phyloP scores from a whole-genome alignment of 2,113 vertebrate species.

The Echinops telfairi region DNA sequence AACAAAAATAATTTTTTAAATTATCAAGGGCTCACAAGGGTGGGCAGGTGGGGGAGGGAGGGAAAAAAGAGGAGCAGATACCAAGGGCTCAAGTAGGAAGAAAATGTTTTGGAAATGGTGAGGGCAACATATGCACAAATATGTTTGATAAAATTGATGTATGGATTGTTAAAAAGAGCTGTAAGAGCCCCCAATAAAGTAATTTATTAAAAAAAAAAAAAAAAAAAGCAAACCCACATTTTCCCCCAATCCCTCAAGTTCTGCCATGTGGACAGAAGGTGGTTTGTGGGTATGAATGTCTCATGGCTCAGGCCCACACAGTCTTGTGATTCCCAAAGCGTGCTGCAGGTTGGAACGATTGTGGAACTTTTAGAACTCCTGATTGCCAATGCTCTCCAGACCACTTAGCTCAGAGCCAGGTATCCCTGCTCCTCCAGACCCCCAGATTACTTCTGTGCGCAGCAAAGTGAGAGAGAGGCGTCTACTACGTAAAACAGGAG shows the following conservation, averaged over 20 bases:
- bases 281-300: fast-evolving
- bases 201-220: no score
- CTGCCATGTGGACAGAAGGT: not conserved
- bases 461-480: not conserved
- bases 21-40: no score
- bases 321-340: not conserved
- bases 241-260: not conserved
- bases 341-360: not conserved
- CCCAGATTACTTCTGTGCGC: not conserved
- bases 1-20: no score
- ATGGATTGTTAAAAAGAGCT: no score
- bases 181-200: no score
- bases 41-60: no score
- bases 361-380: not conserved
- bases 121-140: no score
- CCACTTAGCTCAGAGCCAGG: no score
- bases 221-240: not conserved
- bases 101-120: no score
- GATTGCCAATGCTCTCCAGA: fast-evolving
- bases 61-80: no score
- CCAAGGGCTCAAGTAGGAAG: no score
- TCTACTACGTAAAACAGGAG: not conserved
- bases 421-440: not conserved
- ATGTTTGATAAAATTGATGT: no score
- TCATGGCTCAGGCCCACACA: not conserved